Evolutionary conservation across 2,888 invertebrate genomes (phyloP).

Genomic region (Bruchidius siliquastri): DNA sequence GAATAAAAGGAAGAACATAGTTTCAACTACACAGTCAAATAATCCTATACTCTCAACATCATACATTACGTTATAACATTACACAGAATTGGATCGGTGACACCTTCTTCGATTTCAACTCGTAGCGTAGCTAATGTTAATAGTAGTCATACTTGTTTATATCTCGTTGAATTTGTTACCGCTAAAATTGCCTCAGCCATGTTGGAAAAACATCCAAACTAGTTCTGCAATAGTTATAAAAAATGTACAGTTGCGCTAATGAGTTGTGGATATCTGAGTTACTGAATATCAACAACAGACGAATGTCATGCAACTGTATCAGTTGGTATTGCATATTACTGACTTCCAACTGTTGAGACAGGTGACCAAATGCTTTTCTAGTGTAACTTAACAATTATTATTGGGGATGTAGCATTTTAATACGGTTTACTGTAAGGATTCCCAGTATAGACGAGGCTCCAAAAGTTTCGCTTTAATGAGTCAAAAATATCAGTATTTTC

Average conservation of each 20-base stretch:
- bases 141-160: background rate
- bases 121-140: background rate
- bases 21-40: background rate
- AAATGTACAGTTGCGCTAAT: background rate
- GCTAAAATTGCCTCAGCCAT: background rate
- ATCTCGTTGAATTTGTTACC: background rate
- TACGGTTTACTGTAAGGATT: too few species aligned
- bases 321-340: too few species aligned
- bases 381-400: too few species aligned
- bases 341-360: too few species aligned
- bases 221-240: background rate
- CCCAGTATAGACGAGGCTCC: too few species aligned
- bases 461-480: too few species aligned
- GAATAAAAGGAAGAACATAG: background rate
- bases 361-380: too few species aligned
- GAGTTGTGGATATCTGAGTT: background rate
- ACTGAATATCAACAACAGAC: slow-evolving; percentile 1
- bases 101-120: background rate
- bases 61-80: background rate
- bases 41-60: too few species aligned
- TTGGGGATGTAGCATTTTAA: too few species aligned
- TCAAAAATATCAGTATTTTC: too few species aligned
- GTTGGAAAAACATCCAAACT: background rate
- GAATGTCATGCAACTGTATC: background rate
- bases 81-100: background rate